A percentile compares a stretch with the other conserved stretches of the same genome.
Evolutionary conservation across 2,797 vertebrate genomes (phyloP).

Genomic region (Monodelphis domestica): DNA sequence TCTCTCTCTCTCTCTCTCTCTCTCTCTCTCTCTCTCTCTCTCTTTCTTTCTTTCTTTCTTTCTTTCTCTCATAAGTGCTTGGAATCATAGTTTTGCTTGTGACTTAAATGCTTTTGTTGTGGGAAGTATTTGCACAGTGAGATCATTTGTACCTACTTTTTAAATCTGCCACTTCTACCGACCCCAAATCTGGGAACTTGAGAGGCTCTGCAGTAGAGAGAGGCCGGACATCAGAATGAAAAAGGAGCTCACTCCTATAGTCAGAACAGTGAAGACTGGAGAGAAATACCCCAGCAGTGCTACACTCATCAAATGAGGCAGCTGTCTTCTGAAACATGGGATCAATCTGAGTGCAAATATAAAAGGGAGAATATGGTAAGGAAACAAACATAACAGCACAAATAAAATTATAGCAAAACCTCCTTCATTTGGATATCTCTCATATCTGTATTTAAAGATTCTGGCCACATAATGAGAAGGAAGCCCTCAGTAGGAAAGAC

Average conservation of each 20-base stretch:
- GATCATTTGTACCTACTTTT: constrained; percentile 82
- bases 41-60: too few species aligned
- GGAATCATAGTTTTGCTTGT: background rate
- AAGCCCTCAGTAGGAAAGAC: background rate
- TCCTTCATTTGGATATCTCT: background rate
- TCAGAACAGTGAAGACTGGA: constrained; percentile 88
- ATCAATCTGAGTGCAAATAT: constrained; percentile 86
- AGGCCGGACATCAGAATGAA: constrained; percentile 87
- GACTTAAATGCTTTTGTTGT: background rate
- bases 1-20: too few species aligned
- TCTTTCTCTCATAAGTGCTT: fast-evolving
- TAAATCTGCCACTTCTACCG: constrained; percentile 84
- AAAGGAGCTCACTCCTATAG: constrained; percentile 90
- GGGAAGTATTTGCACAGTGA: background rate
- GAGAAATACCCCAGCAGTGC: constrained; percentile 92
- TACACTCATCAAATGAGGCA: constrained; percentile 94
- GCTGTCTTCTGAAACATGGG: constrained; percentile 94
- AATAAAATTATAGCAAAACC: background rate
- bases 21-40: too few species aligned
- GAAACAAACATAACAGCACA: background rate
- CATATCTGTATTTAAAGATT: fast-evolving
- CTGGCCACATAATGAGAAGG: background rate
- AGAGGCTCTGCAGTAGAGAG: constrained; percentile 85
- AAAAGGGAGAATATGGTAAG: background rate
- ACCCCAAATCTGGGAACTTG: constrained; percentile 80